Base-by-base conservation (phyloP, 1,140 invertebrate species). In the Yoshiicerus persimilis region DNA sequence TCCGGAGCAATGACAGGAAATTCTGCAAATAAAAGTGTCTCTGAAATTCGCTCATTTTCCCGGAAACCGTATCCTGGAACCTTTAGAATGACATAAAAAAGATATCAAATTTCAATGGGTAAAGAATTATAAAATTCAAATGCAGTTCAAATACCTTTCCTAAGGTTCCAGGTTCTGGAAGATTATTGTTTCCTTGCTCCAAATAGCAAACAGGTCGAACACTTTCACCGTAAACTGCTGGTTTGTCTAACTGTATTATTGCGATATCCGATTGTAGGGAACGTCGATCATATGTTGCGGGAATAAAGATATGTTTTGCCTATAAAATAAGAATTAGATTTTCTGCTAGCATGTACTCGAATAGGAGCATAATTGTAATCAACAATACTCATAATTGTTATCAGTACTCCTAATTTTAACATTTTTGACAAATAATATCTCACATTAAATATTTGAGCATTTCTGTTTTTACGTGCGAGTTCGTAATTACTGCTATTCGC, bases 231-330 rank as follows among this genome's bases (percentile, higher is more conserved):
- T 66, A 88, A 5, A 47, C 23, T 20, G 56, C 87, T 16, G 47
- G 1, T 27, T 64, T 62, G 27, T 88, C 70, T 6, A 88, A 27
- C 70, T 88, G 27, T 47, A 88, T 85, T 11, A 88, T 34, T 27
- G 87, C 87, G 25, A 88, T 85, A 36, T 88, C 87, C 9, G 87
- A 84, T 88, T 84, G 80, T 9, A 88, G 34, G 0, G 87, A 56
- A 10, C 41, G 30, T 25, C 25, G 20, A 34, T 88, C 62, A 62
- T 84, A 88, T 27, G 77, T 88, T 23, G 56, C 27, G 13, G 87
- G 80, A 75, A 85, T 85, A 32, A 66, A 88, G n/a, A 85, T 66
- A 11, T 70, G 27, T 30, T 38, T 85, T 8, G 75, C 75, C 75
- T 77, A 23, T 75, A 36, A 41, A 5, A 23, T 9, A 83, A 9